phyloP scores from a whole-genome alignment of 30 jellyfish, hydroid and myxozoan genomes.

The Rhopilema esculentum region DNA sequence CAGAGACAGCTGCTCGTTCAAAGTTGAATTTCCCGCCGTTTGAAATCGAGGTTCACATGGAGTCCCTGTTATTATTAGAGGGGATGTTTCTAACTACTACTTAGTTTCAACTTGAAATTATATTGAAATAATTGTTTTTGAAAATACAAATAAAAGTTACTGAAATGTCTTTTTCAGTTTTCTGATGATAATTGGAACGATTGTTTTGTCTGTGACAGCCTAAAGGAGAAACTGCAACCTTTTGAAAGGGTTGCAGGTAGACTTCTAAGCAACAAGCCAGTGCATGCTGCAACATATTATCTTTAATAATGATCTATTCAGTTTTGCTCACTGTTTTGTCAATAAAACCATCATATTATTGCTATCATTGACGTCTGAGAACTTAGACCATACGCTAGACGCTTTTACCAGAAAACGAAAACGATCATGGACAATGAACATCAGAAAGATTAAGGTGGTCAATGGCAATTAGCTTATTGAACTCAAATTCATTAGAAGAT shows the following conservation, averaged over 20 bases:
- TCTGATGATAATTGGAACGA: background rate
- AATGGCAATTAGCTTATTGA: background rate
- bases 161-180: background rate
- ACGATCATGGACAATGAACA: background rate
- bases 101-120: too few species aligned
- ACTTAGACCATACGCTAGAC: background rate
- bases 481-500: background rate
- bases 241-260: slow-evolving; percentile 24
- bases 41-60: slow-evolving; percentile 30
- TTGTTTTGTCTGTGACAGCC: background rate
- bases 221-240: background rate
- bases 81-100: too few species aligned
- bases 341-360: background rate
- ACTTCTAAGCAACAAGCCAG: slow-evolving; percentile 41
- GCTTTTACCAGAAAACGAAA: background rate
- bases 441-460: background rate
- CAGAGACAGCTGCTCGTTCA: slow-evolving; percentile 15
- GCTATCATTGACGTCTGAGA: background rate
- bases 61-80: background rate
- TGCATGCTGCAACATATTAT: background rate
- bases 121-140: background rate
- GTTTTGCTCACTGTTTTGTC: background rate
- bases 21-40: slow-evolving; percentile 40
- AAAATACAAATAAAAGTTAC: background rate
- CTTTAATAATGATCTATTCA: background rate